phyloP scores from a whole-genome alignment of 2,797 vertebrate genomes.

The Onychomys arenicola region DNA sequence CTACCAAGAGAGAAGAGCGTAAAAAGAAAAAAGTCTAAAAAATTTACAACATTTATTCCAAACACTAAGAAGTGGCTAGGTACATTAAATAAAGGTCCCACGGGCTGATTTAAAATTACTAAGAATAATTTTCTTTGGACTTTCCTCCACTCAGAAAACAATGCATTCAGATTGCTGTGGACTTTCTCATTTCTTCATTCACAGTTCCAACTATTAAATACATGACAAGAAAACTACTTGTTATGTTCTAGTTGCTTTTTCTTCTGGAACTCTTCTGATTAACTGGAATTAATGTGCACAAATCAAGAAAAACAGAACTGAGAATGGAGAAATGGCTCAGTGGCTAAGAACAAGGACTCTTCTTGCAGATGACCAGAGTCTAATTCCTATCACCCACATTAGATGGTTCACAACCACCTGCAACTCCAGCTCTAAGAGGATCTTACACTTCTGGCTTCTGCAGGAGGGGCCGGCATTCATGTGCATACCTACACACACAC shows the following conservation, averaged over 20 bases:
- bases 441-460: neutral
- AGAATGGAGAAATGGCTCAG: neutral
- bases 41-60: slow-evolving; percentile 1
- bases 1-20: neutral
- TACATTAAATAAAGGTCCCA: slow-evolving; percentile 56
- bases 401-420: neutral
- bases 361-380: neutral
- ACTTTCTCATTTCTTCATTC: neutral
- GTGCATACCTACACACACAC: neutral
- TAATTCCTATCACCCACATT: neutral
- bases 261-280: slow-evolving; percentile 18
- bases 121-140: slow-evolving; percentile 27
- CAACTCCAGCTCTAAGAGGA: neutral
- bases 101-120: slow-evolving; percentile 34
- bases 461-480: neutral
- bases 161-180: slow-evolving; percentile 23
- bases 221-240: slow-evolving; percentile 42
- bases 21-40: slow-evolving; percentile 25
- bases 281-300: slow-evolving; percentile 42
- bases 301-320: slow-evolving; percentile 37
- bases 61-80: slow-evolving; percentile 47
- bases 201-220: slow-evolving; percentile 50
- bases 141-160: slow-evolving; percentile 58
- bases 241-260: neutral
- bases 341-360: neutral